Conservation (phyloP, 2,888 invertebrate species). For the Lutraria lutraria region DNA sequence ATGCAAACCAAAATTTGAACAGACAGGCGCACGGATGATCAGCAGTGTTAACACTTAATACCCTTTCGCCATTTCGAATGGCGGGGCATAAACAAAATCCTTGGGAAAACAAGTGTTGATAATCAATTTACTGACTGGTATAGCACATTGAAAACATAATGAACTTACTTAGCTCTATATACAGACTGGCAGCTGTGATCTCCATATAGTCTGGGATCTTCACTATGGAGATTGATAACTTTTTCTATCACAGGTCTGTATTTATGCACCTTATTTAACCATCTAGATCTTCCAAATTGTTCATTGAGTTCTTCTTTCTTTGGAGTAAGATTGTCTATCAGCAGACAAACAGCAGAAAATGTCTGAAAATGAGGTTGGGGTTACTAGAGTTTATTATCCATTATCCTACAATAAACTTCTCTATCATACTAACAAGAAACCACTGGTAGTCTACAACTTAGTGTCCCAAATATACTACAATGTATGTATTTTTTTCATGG, state of each 20-base stretch:
- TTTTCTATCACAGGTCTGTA: conserved; percentile 73
- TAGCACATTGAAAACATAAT: background rate
- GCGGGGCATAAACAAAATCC: no score
- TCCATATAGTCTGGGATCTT: conserved; percentile 41
- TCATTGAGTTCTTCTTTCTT: conserved; percentile 64
- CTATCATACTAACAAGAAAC: background rate
- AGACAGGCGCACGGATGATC: no score
- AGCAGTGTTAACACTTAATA: no score
- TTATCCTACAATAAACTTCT: background rate
- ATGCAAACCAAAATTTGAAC: no score
- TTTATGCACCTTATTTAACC: conserved; percentile 74
- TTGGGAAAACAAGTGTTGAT: background rate
- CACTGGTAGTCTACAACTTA: background rate
- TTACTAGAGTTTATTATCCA: no score
- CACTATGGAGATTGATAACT: conserved; percentile 46
- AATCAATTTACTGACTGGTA: background rate
- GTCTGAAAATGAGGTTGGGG: no score
- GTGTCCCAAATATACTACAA: background rate
- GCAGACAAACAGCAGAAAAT: conserved; percentile 64
- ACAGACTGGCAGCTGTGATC: background rate
- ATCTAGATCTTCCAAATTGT: conserved; percentile 60
- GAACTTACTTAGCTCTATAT: background rate
- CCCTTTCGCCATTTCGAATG: no score
- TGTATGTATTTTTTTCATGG: background rate
- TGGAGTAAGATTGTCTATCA: conserved; percentile 72